Evolutionary conservation across 2,888 invertebrate genomes (phyloP).

Genomic region (Merodon equestris): DNA sequence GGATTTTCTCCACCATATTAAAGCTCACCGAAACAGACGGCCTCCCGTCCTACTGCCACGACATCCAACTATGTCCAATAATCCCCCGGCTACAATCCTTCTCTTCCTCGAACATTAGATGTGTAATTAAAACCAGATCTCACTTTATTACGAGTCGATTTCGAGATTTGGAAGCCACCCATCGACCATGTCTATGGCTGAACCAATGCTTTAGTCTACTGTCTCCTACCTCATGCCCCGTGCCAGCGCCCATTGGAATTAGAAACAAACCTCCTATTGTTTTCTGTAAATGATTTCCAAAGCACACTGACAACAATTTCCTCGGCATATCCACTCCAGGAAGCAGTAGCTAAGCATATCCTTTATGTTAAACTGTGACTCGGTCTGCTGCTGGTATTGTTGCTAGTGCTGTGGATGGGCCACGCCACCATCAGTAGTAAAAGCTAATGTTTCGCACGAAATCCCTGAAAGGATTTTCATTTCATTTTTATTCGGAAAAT

Average conservation of each 20-base stretch:
- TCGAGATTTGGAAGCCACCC: slow-evolving; percentile 2
- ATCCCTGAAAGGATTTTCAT: slow-evolving; percentile 64
- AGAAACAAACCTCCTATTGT: slow-evolving; percentile 52
- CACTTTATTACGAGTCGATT: slow-evolving; percentile 64
- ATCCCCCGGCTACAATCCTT: slow-evolving; percentile 41
- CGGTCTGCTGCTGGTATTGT: no score
- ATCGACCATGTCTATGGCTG: background rate
- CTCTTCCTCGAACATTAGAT: slow-evolving; percentile 40
- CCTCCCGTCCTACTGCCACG: background rate
- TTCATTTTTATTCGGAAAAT: slow-evolving; percentile 67
- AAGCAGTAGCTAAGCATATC: slow-evolving; percentile 12
- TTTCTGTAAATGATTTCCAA: slow-evolving; percentile 65
- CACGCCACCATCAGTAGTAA: no score
- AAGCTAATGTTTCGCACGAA: slow-evolving; percentile 52
- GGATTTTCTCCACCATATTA: slow-evolving; percentile 67
- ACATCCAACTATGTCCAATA: slow-evolving; percentile 53
- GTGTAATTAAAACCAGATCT: slow-evolving; percentile 62
- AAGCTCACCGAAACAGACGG: slow-evolving; percentile 54
- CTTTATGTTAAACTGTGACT: slow-evolving; percentile 43
- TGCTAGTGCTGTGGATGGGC: no score
- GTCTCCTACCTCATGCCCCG: background rate
- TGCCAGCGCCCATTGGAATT: slow-evolving; percentile 30
- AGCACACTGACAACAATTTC: slow-evolving; percentile 64
- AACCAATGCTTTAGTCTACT: no score
- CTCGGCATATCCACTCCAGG: slow-evolving; percentile 36